A percentile compares a stretch with the other conserved stretches of the same genome.
Conservation (phyloP, 2,113 vertebrate genomes). For the Albula goreensis region DNA sequence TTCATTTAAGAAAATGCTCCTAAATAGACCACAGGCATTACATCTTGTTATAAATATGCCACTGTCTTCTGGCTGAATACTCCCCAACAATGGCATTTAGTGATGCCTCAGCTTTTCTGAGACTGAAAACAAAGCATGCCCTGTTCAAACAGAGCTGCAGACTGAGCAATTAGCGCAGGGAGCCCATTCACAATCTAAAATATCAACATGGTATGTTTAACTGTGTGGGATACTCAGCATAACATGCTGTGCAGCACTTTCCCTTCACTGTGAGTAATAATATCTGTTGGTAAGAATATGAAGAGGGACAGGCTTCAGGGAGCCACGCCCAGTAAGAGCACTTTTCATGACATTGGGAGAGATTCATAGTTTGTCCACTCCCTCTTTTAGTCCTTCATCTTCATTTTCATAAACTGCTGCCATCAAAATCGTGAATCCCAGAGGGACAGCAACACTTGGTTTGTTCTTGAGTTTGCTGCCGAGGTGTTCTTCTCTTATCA, state of each 20-base stretch:
- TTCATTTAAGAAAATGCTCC: slow-evolving; percentile 2
- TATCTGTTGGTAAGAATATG: not conserved
- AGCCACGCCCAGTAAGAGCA: not conserved
- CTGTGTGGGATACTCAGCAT: not conserved
- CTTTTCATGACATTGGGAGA: not conserved
- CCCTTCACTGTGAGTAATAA: not conserved
- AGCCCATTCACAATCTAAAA: not conserved
- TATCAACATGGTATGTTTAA: slow-evolving; percentile 5
- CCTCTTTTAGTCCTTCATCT: not conserved
- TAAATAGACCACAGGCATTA: slow-evolving; percentile 21
- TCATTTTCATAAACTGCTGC: not conserved
- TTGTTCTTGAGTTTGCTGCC: not conserved
- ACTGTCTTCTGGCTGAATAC: slow-evolving; percentile 38
- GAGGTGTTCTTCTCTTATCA: not conserved
- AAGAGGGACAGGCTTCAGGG: not conserved
- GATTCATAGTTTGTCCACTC: not conserved
- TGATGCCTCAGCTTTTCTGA: slow-evolving; percentile 31
- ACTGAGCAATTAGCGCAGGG: slow-evolving; percentile 20
- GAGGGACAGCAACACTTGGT: not conserved
- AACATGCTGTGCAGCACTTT: not conserved
- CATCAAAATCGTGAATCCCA: not conserved
- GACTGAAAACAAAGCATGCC: slow-evolving; percentile 31
- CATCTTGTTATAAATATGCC: slow-evolving; percentile 36
- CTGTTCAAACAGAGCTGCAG: slow-evolving; percentile 22
- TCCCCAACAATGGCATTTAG: slow-evolving; percentile 30